Conservation (phyloP, 2,797 vertebrate genomes). For the Phoxinus dragarum region DNA sequence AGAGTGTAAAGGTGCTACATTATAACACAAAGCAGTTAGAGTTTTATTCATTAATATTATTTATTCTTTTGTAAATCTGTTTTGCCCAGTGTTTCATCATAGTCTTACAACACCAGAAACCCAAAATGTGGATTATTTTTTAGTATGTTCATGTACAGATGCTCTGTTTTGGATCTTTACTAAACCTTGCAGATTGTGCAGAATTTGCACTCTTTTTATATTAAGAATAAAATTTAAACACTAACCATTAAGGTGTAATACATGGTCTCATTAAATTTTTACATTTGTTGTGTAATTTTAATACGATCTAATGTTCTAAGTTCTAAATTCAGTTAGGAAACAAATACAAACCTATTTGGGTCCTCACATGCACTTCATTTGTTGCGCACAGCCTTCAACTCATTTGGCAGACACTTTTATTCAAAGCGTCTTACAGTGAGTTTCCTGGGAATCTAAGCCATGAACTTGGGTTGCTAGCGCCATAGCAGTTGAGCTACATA, state of each 20-base stretch:
- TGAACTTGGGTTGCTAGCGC: not conserved
- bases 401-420: not conserved
- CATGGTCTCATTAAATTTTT: not conserved
- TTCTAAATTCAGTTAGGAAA: not conserved
- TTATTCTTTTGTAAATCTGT: slow-evolving; percentile 73
- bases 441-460: not conserved
- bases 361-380: not conserved
- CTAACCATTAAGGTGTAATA: slow-evolving; percentile 34
- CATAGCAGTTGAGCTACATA: not conserved
- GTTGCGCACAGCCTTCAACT: not conserved
- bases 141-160: not conserved
- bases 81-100: slow-evolving; percentile 32
- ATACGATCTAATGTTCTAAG: not conserved
- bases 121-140: slow-evolving; percentile 22
- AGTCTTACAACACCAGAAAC: slow-evolving; percentile 16
- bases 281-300: not conserved
- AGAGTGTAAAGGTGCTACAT: slow-evolving; percentile 58
- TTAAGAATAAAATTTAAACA: slow-evolving; percentile 41
- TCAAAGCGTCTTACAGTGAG: not conserved
- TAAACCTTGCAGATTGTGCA: slow-evolving; percentile 35
- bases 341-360: not conserved
- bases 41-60: slow-evolving; percentile 67
- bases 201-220: slow-evolving; percentile 42
- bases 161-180: slow-evolving; percentile 31
- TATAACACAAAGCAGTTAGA: slow-evolving; percentile 47